Conservation (phyloP, 2,113 vertebrate genomes). For the Dipodomys ordii region DNA sequence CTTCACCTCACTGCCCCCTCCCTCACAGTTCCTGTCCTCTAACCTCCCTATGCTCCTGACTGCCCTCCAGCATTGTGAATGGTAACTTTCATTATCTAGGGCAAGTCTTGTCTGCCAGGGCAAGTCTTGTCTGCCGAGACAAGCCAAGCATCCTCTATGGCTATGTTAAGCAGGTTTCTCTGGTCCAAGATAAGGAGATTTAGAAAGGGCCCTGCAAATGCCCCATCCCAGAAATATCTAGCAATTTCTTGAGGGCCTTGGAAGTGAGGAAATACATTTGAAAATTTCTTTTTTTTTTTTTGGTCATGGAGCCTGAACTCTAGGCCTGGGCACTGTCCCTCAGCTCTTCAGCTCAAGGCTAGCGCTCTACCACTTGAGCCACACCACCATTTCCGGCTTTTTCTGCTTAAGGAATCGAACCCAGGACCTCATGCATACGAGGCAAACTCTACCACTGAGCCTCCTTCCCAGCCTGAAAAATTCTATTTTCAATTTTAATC, state of each 20-base stretch:
- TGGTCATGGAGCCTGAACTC: too few relatives aligned
- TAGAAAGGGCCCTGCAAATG: background rate
- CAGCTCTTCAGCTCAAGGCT: too few relatives aligned
- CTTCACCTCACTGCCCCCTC: too few relatives aligned
- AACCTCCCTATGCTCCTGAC: background rate
- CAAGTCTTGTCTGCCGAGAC: background rate
- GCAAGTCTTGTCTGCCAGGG: background rate
- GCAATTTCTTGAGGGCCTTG: background rate
- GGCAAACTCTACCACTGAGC: too few relatives aligned
- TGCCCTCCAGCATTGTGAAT: background rate
- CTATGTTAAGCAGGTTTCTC: background rate
- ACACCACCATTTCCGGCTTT: too few relatives aligned
- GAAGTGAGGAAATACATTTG: background rate
- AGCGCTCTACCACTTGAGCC: too few relatives aligned
- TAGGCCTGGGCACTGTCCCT: too few relatives aligned
- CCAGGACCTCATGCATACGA: too few relatives aligned
- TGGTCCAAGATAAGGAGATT: background rate
- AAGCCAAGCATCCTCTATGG: too few relatives aligned
- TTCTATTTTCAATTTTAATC: background rate
- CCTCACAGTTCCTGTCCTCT: background rate
- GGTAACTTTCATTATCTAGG: background rate
- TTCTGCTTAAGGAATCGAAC: too few relatives aligned
- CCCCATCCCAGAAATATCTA: background rate
- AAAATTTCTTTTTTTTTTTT: background rate
- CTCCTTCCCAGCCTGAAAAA: too few relatives aligned